These are phyloP conservation scores for Hippopotamyrus pictus DNA, from an alignment of 2,797 vertebrate genomes.

Conservation along the genomic window DNA sequence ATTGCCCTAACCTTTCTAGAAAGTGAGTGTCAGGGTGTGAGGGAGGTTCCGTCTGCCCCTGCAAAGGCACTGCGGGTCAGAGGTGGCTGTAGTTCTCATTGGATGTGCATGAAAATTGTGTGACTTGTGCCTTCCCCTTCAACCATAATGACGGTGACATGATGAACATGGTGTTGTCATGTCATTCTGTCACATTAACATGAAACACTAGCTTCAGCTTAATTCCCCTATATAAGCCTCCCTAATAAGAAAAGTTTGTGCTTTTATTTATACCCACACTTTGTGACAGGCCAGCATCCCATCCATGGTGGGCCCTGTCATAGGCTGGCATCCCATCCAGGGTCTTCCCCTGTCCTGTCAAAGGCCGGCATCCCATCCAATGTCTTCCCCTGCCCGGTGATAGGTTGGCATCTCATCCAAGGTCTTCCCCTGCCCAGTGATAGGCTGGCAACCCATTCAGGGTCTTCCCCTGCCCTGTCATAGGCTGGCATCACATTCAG, in stretches of 20 bases:
- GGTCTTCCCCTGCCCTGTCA: not conserved
- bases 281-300: not conserved
- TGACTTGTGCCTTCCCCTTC: not conserved
- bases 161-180: not conserved
- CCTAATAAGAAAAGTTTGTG: not conserved
- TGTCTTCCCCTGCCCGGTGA: not conserved
- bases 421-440: not conserved
- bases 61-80: slow-evolving; percentile 43
- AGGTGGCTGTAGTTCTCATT: not conserved
- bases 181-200: not conserved
- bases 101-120: not conserved
- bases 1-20: not conserved
- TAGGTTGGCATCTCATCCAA: no score
- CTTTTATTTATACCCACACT: not conserved
- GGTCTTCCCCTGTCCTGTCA: not conserved
- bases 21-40: slow-evolving; percentile 28
- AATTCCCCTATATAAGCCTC: not conserved
- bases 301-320: not conserved
- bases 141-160: not conserved
- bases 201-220: not conserved
- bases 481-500: no score
- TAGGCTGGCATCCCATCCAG: not conserved
- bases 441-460: not conserved
- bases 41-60: slow-evolving; percentile 31
- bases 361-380: not conserved